A percentile compares a stretch with the other conserved stretches of the same genome.
Evolutionary conservation across 2,113 vertebrate genomes (phyloP).

Genomic region (Ranitomeya imitator): DNA sequence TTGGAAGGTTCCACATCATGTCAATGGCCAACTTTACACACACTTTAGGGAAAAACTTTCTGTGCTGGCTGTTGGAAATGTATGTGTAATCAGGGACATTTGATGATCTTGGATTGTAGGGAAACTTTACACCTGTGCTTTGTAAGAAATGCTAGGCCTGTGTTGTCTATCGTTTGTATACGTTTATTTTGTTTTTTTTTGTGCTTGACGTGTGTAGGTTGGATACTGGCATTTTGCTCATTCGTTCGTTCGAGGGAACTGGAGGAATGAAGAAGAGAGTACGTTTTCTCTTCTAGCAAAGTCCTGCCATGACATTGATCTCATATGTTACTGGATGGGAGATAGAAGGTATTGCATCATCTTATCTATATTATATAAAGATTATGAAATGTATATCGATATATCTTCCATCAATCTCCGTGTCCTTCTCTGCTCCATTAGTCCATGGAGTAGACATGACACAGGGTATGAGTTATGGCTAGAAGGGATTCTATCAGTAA

Average conservation of each 20-base stretch:
- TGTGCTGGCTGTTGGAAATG: background rate
- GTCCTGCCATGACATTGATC: conserved; percentile 83
- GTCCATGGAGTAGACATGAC: background rate
- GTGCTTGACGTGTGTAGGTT: conserved; percentile 66
- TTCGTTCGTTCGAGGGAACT: conserved; percentile 83
- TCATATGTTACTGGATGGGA: conserved; percentile 81
- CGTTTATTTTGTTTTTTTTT: background rate
- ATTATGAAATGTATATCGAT: too few relatives aligned
- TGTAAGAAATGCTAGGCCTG: background rate
- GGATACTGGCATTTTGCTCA: conserved; percentile 84
- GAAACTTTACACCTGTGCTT: background rate
- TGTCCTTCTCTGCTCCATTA: background rate
- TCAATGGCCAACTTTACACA: too few relatives aligned
- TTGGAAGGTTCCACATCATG: too few relatives aligned
- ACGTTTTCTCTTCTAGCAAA: conserved; percentile 80
- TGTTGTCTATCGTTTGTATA: background rate
- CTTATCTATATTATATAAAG: too few relatives aligned
- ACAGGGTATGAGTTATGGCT: background rate
- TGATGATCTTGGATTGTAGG: background rate
- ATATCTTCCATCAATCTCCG: too few relatives aligned
- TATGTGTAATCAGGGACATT: background rate
- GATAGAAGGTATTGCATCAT: conserved; percentile 70
- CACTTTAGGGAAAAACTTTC: background rate
- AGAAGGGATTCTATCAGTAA: background rate
- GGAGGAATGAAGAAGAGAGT: conserved; percentile 81